Base-by-base conservation (phyloP, 2,888 invertebrate genomes). In the Omphaloscelis lunosa region DNA sequence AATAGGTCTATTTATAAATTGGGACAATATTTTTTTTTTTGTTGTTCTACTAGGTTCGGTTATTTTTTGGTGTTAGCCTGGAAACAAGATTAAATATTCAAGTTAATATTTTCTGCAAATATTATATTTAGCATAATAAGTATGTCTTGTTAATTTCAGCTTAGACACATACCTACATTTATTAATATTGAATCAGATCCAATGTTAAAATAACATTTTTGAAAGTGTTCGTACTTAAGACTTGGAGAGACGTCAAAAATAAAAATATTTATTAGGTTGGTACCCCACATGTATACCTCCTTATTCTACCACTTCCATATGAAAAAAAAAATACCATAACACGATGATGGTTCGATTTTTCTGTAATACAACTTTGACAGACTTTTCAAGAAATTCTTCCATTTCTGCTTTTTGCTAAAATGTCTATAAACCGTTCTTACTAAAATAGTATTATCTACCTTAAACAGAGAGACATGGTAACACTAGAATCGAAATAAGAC, bases 401-500 rank as follows among this genome's bases (percentile, higher is more conserved):
- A 17, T 29, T 34, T 34, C 2, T 23, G 2, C 3, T 20, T n/a
- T 71, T 66, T n/a, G 8, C 5, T 17, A 17, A 63, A 29, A 23
- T 41, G 0, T 41, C 2, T 34, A 12, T 20, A 20, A 34, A 48
- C 15, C 5, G 1, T 8, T 66, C 11, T 5, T n/a, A 27, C 29
- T 61, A 23, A 4, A 6, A 23, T 39, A 20, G 6, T 58, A 45
- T 23, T n/a, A 8, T 68, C 56, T 45, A 20, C 20, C 0, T 4
- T 1, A 45, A 12, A 39, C 5, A 39, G 17, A n/a, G 66, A 77
- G n/a, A 41, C 17, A 63, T 91, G 87, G 91, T 77, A 68, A 86
- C 88, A 75, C 88, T 88, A 85, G 68, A 7, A 56, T 48, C 70
- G 78, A 74, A 78, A 90, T 85, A 86, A 87, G 88, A 89, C 88